phyloP scores from a whole-genome alignment of 2,797 vertebrate genomes.

The Phrynocephalus guinanensis region DNA sequence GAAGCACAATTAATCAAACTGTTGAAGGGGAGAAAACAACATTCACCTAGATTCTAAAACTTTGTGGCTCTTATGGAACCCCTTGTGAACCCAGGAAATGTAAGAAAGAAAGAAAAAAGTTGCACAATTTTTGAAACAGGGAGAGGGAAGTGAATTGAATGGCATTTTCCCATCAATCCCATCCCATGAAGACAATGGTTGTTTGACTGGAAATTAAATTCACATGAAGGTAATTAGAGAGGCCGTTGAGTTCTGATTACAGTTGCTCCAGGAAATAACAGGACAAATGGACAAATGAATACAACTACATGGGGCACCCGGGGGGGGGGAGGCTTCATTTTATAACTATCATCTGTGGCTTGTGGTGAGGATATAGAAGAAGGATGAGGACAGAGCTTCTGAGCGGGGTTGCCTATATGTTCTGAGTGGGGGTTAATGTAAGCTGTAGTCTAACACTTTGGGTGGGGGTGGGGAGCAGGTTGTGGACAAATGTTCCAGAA shows the following conservation, averaged over 20 bases:
- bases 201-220: constrained; percentile 86
- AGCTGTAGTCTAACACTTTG: neutral
- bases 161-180: constrained; percentile 35
- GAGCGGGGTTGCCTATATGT: neutral
- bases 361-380: neutral
- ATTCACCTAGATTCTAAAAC: neutral
- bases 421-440: neutral
- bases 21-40: neutral
- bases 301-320: neutral
- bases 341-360: neutral
- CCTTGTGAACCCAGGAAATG: constrained; percentile 12
- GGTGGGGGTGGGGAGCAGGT: neutral
- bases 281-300: neutral
- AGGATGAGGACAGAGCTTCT: neutral
- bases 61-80: neutral
- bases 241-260: constrained; percentile 88
- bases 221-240: constrained; percentile 85
- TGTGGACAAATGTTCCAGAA: neutral
- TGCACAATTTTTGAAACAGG: constrained; percentile 49
- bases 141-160: constrained; percentile 61
- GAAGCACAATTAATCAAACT: neutral
- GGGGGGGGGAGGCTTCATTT: constrained; percentile 28
- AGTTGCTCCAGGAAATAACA: constrained; percentile 80
- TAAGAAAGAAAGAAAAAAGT: neutral
- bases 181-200: constrained; percentile 40